Percentiles rank a stretch among this genome's conserved stretches.
Evolutionary conservation across 2,113 vertebrate genomes (phyloP).

Genomic region (Cinclus cinclus): DNA sequence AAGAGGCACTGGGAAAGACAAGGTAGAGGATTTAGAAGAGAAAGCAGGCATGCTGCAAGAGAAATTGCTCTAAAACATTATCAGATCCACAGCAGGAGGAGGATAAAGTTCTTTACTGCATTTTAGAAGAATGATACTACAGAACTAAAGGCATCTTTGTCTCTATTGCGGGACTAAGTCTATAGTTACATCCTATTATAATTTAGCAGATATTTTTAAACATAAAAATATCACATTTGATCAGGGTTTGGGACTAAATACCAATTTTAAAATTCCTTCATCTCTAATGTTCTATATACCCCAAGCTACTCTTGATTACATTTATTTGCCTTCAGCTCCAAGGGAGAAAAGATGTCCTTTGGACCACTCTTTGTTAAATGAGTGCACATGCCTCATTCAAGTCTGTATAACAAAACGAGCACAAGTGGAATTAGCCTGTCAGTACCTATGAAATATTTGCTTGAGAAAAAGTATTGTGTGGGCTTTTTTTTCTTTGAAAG

Average conservation of each 20-base stretch:
- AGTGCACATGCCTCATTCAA: background rate
- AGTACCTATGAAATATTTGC: background rate
- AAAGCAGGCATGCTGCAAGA: background rate
- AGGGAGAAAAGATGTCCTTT: background rate
- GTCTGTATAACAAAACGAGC: background rate
- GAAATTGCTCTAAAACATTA: background rate
- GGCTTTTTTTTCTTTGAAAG: background rate
- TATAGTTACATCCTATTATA: background rate
- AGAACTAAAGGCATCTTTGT: background rate
- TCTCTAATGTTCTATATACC: background rate
- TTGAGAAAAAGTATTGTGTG: background rate
- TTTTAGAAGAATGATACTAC: background rate
- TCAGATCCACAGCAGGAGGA: background rate
- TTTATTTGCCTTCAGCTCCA: background rate
- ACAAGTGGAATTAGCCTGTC: background rate
- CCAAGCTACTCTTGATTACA: background rate
- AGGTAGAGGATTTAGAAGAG: background rate
- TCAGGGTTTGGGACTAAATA: background rate
- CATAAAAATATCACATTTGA: background rate
- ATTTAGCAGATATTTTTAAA: background rate
- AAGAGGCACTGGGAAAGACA: constrained; percentile 27
- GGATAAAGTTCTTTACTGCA: background rate
- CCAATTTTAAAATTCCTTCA: background rate
- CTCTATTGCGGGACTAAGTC: background rate
- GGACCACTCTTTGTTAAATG: background rate